Conservation (phyloP, 2,888 invertebrate species). For the Tachina lurida region DNA sequence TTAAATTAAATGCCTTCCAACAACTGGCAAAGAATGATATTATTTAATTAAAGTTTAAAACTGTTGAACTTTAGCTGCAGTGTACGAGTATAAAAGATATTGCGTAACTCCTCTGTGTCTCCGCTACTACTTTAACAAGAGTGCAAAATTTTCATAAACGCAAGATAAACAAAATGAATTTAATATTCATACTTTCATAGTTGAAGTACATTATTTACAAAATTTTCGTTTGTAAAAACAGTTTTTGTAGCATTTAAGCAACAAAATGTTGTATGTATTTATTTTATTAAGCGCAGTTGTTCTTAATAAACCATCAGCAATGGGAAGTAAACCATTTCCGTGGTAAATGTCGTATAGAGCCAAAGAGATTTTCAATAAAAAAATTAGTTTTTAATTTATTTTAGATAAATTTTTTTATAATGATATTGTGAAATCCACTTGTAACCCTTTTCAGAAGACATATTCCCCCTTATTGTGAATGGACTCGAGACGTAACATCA, state of each 20-base stretch:
- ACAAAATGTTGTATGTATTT: neutral
- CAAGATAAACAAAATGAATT: slow-evolving; percentile 22
- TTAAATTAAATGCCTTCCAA: slow-evolving; percentile 20
- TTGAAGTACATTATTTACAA: slow-evolving; percentile 10
- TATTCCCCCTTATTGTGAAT: too few relatives aligned
- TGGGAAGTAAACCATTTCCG: slow-evolving; percentile 29
- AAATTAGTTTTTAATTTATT: too few relatives aligned
- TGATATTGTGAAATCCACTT: too few relatives aligned
- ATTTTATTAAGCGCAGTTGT: slow-evolving; percentile 32
- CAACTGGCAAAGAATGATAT: neutral
- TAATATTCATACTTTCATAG: neutral
- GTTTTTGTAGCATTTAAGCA: slow-evolving; percentile 5
- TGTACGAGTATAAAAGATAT: neutral
- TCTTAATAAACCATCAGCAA: slow-evolving; percentile 28
- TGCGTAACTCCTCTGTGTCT: neutral
- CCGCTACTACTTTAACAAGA: neutral
- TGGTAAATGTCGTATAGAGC: neutral
- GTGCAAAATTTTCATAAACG: neutral
- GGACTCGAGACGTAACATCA: too few relatives aligned
- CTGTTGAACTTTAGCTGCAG: slow-evolving; percentile 44
- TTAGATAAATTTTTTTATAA: too few relatives aligned
- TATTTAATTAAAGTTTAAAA: slow-evolving; percentile 59
- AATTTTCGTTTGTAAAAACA: neutral
- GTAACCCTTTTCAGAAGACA: too few relatives aligned
- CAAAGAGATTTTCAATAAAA: neutral